Conservation (phyloP, 2,888 invertebrate genomes). For the Rhamphomyia laevipes region DNA sequence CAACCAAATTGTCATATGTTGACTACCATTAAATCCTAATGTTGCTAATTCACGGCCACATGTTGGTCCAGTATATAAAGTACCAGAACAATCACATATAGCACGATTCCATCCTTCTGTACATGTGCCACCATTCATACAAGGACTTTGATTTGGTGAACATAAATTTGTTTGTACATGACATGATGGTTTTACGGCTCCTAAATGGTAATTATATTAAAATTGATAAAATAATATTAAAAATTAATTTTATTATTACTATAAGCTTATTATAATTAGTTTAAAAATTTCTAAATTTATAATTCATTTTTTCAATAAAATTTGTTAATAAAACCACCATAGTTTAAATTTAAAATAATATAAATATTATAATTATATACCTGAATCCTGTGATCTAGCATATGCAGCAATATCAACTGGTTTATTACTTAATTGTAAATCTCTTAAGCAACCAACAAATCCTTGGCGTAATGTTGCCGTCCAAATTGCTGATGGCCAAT, state of each 20-base stretch:
- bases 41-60: conserved; percentile 87
- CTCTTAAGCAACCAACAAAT: conserved; percentile 88
- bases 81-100: conserved; percentile 84
- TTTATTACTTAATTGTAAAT: conserved; percentile 77
- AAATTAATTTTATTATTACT: too few relatives aligned
- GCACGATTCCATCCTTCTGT: conserved; percentile 92
- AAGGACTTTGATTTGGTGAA: conserved; percentile 70
- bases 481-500: conserved; percentile 80
- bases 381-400: conserved; percentile 81
- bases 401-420: conserved; percentile 79
- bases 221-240: conserved; percentile 4
- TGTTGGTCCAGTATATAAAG: conserved; percentile 78
- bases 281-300: too few relatives aligned
- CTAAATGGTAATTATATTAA: too few relatives aligned
- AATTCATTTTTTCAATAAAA: too few relatives aligned
- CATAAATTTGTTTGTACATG: conserved; percentile 72
- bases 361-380: too few relatives aligned
- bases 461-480: conserved; percentile 80
- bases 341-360: too few relatives aligned
- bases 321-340: too few relatives aligned
- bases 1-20: conserved; percentile 67
- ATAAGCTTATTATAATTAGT: too few relatives aligned
- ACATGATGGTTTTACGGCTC: conserved; percentile 80
- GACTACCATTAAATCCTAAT: conserved; percentile 76
- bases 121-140: conserved; percentile 80